Conservation (phyloP, 2,888 invertebrate species). For the Polyploca ridens region DNA sequence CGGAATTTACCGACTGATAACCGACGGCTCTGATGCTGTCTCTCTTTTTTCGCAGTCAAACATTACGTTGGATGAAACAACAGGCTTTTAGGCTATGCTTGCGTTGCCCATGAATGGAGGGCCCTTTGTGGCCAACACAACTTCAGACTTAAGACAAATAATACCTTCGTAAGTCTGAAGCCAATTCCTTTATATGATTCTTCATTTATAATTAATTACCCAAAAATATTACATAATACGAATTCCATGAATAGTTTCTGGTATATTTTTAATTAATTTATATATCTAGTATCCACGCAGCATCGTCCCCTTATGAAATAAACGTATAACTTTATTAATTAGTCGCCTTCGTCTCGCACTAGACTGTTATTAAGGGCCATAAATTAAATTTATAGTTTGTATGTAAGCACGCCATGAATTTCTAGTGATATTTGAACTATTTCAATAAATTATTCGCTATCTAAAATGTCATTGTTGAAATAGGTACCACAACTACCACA, state of each 20-base stretch:
- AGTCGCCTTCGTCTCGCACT: constrained; percentile 40
- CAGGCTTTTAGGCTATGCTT: too few relatives aligned
- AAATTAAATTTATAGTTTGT: constrained; percentile 53
- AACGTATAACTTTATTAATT: constrained; percentile 38
- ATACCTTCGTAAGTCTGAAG: neutral
- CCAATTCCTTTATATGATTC: neutral
- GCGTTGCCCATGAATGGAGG: too few relatives aligned
- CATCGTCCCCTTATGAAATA: neutral
- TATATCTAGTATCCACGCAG: neutral
- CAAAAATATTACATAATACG: neutral
- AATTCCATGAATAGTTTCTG: neutral
- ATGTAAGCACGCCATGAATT: constrained; percentile 39
- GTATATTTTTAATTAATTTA: neutral
- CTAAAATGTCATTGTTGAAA: constrained; percentile 1
- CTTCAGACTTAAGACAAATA: too few relatives aligned
- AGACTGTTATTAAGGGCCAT: constrained; percentile 47
- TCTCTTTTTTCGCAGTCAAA: too few relatives aligned
- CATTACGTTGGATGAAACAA: too few relatives aligned
- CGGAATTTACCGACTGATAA: too few relatives aligned
- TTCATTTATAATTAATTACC: neutral
- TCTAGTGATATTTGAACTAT: constrained; percentile 39
- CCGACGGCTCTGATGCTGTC: too few relatives aligned
- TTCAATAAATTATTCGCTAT: constrained; percentile 22
- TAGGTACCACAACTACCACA: neutral
- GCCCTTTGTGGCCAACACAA: too few relatives aligned